phyloP scores from a whole-genome alignment of 1,140 invertebrate species.

The Ceratina australensis region DNA sequence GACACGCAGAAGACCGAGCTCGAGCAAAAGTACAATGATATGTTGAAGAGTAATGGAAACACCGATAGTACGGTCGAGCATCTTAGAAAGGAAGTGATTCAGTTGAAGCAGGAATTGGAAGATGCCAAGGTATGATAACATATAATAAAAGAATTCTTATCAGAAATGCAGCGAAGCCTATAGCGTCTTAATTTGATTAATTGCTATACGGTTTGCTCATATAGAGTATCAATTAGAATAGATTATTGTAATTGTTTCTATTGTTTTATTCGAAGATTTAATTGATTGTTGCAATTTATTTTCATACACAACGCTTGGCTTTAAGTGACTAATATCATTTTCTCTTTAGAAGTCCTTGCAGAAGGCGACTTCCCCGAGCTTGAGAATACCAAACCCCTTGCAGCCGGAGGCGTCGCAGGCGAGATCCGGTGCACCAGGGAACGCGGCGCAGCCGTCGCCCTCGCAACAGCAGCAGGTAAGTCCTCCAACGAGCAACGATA shows the following conservation, averaged over 20 bases:
- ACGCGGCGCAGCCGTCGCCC: constrained; percentile 45
- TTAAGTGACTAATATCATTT: too few relatives aligned
- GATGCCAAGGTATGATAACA: constrained; percentile 60
- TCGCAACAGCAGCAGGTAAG: constrained; percentile 75
- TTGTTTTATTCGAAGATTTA: too few relatives aligned
- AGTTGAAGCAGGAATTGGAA: constrained; percentile 70
- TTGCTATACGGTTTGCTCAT: too few relatives aligned
- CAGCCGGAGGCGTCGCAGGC: constrained; percentile 26
- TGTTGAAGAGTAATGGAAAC: constrained; percentile 60
- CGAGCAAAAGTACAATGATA: constrained; percentile 69
- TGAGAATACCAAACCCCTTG: constrained; percentile 8
- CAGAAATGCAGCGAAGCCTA: too few relatives aligned
- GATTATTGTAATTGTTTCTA: too few relatives aligned
- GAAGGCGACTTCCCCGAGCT: constrained; percentile 17
- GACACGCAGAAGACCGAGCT: constrained; percentile 67
- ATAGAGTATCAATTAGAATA: too few relatives aligned
- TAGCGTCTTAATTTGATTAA: too few relatives aligned
- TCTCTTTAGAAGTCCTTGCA: constrained; percentile 52
- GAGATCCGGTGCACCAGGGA: neutral
- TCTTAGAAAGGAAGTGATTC: constrained; percentile 71
- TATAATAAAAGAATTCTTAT: too few relatives aligned
- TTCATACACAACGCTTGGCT: too few relatives aligned
- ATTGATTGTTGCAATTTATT: too few relatives aligned
- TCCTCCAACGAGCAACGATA: constrained; percentile 65
- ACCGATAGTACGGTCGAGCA: constrained; percentile 66